phyloP scores from a whole-genome alignment of 2,888 invertebrate genomes.

The Balanococcus diminutus region DNA sequence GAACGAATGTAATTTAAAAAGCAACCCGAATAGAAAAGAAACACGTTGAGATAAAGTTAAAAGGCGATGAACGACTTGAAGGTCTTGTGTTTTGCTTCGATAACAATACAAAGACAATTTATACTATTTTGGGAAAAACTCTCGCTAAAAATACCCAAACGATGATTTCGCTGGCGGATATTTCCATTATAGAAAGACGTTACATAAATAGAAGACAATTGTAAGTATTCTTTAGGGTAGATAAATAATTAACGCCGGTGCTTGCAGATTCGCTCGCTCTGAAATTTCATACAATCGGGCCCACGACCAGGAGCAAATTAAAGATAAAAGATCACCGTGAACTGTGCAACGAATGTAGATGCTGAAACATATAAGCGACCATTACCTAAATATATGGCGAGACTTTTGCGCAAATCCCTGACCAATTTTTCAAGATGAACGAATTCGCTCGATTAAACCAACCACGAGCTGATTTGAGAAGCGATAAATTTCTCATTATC shows the following conservation, averaged over 20 bases:
- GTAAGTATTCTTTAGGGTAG: neutral
- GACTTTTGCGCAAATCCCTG: neutral
- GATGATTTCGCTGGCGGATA: neutral
- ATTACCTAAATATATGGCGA: neutral
- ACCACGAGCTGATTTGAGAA: constrained; percentile 2
- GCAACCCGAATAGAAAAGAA: neutral
- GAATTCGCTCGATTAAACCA: neutral
- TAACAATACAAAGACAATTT: neutral
- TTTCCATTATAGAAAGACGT: neutral
- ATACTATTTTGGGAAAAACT: neutral
- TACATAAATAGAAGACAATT: neutral
- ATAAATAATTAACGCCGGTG: neutral
- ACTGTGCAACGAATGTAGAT: neutral
- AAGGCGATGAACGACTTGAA: neutral
- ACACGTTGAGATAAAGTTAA: neutral
- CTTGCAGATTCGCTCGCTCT: neutral
- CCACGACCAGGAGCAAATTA: neutral
- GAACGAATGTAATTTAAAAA: neutral
- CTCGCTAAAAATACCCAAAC: neutral
- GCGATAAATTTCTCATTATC: constrained; percentile 21
- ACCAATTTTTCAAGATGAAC: constrained; percentile 19
- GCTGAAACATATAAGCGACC: neutral
- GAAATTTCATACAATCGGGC: neutral
- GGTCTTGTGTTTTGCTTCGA: neutral
- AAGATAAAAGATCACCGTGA: neutral